phyloP scores from a whole-genome alignment of 2,888 invertebrate species.

The Sphaerophoria taeniata region DNA sequence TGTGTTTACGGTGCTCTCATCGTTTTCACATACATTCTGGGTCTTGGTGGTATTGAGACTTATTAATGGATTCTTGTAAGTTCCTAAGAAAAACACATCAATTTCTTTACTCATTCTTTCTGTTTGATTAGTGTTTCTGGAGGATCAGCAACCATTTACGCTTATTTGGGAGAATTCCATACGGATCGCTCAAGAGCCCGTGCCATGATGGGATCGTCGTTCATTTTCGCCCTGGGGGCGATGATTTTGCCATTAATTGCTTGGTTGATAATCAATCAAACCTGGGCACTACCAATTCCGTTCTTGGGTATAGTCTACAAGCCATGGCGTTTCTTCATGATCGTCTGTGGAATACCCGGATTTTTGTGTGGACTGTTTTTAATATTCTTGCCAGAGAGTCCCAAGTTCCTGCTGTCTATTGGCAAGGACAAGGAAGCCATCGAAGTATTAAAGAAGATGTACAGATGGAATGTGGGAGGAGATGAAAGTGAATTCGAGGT shows the following conservation, averaged over 20 bases:
- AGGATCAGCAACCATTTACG: slow-evolving; percentile 84
- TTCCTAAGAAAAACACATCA: slow-evolving; percentile 27
- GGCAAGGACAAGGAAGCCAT: slow-evolving; percentile 78
- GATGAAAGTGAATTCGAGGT: slow-evolving; percentile 74
- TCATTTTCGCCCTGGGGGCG: slow-evolving; percentile 79
- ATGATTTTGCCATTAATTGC: slow-evolving; percentile 79
- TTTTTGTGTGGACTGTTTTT: slow-evolving; percentile 78
- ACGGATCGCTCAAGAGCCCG: slow-evolving; percentile 82
- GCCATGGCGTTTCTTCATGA: slow-evolving; percentile 80
- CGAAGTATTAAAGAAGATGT: slow-evolving; percentile 77
- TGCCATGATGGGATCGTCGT: slow-evolving; percentile 80
- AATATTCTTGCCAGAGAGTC: slow-evolving; percentile 79
- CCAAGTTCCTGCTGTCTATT: slow-evolving; percentile 79
- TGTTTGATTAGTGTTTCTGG: slow-evolving; percentile 80
- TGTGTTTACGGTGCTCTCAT: slow-evolving; percentile 83
- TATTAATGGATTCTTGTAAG: slow-evolving; percentile 84
- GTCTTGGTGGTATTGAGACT: slow-evolving; percentile 83
- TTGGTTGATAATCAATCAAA: slow-evolving; percentile 79
- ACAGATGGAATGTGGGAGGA: slow-evolving; percentile 76
- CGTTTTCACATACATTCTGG: slow-evolving; percentile 83
- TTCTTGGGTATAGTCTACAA: slow-evolving; percentile 78
- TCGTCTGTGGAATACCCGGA: slow-evolving; percentile 79
- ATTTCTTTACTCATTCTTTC: too few relatives aligned
- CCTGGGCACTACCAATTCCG: slow-evolving; percentile 77
- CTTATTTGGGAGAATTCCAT: slow-evolving; percentile 84